Evolutionary conservation across 2,888 invertebrate genomes (phyloP).

Genomic region (Mycalesis mineus): DNA sequence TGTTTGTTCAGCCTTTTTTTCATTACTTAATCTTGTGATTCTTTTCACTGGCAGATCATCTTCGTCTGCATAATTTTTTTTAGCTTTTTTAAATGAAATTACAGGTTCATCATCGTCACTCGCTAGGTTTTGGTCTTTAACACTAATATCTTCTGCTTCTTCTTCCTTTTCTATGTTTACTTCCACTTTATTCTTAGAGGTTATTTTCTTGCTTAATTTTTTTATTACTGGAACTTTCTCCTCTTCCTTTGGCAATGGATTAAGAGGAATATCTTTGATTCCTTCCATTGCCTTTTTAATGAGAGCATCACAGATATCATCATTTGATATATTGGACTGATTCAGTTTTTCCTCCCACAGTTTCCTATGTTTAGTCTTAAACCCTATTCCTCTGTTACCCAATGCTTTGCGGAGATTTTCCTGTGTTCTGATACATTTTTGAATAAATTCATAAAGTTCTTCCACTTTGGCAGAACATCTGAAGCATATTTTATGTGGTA

Average conservation of each 20-base stretch:
- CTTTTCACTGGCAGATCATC: slow-evolving; percentile 31
- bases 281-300: slow-evolving; percentile 71
- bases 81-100: slow-evolving; percentile 37
- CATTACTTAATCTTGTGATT: slow-evolving; percentile 22
- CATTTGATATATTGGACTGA: slow-evolving; percentile 66
- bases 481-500: slow-evolving; percentile 75
- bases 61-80: slow-evolving; percentile 33
- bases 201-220: slow-evolving; percentile 5
- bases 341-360: slow-evolving; percentile 66
- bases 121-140: not conserved
- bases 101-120: slow-evolving; percentile 11
- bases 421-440: slow-evolving; percentile 68
- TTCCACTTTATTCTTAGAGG: not conserved
- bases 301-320: slow-evolving; percentile 68
- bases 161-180: not conserved
- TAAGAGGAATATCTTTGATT: slow-evolving; percentile 50
- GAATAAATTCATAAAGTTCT: slow-evolving; percentile 68
- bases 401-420: slow-evolving; percentile 49
- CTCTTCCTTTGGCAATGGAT: slow-evolving; percentile 33
- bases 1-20: slow-evolving; percentile 22
- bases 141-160: slow-evolving; percentile 1
- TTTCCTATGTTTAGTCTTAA: slow-evolving; percentile 53
- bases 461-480: slow-evolving; percentile 73
- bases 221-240: slow-evolving; percentile 20
- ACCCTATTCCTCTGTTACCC: slow-evolving; percentile 45